Percentiles rank a stretch among this genome's conserved stretches.
Evolutionary conservation across 2,888 invertebrate species (phyloP).

Genomic region (Eilema sororculum): DNA sequence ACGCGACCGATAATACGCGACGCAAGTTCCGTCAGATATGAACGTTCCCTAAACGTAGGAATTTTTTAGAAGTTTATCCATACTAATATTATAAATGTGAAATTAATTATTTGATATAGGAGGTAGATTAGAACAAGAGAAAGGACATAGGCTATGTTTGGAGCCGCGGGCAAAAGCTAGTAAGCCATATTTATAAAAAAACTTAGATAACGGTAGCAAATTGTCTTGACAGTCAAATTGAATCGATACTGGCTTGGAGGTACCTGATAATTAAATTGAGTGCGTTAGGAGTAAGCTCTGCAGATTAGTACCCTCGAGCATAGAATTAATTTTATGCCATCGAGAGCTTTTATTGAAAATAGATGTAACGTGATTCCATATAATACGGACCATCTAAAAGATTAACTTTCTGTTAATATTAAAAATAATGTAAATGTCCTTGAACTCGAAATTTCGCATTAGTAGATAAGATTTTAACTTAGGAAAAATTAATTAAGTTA

Average conservation of each 20-base stretch:
- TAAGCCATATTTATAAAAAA: not conserved
- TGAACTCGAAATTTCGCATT: slow-evolving; percentile 8
- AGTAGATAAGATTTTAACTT: not conserved
- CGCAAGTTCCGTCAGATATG: no score
- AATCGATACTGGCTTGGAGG: not conserved
- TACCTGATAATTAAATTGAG: not conserved
- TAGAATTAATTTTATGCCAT: no score
- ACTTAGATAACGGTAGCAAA: not conserved
- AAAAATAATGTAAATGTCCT: slow-evolving; percentile 21
- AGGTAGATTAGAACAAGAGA: no score
- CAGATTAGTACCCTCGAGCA: no score
- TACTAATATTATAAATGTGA: no score
- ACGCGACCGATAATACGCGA: no score
- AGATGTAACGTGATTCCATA: not conserved
- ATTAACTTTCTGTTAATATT: not conserved
- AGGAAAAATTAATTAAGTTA: slow-evolving; percentile 1
- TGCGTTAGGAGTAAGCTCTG: not conserved
- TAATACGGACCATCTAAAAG: not conserved
- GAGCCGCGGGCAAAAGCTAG: not conserved
- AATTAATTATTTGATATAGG: no score
- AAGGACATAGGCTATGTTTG: no score
- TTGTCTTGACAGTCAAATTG: not conserved
- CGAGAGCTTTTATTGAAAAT: not conserved
- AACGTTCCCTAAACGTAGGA: no score
- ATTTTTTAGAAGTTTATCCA: no score